Conservation (phyloP, 2,797 vertebrate genomes). For the Notolabrus celidotus region DNA sequence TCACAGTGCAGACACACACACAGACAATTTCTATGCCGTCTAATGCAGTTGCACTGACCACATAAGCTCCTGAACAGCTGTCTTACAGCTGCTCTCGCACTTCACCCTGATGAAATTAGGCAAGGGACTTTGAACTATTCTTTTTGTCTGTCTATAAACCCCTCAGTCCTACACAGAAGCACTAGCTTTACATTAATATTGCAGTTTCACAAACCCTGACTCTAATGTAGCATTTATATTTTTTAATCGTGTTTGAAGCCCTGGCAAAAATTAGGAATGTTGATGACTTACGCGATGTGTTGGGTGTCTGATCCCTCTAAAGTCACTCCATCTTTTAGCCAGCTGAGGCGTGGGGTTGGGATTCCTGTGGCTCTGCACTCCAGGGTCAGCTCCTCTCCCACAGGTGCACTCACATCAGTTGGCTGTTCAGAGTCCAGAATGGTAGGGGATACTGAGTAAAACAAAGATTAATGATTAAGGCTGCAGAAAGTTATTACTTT, state of each 20-base stretch:
- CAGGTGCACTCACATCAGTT: conserved; percentile 84
- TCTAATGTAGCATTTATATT: not conserved
- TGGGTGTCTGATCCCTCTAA: conserved; percentile 72
- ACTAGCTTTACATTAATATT: not conserved
- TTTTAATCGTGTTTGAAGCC: not conserved
- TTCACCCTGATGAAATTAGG: conserved; percentile 50
- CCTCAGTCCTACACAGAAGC: conserved; percentile 24
- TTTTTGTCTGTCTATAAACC: conserved; percentile 44
- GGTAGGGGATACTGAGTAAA: conserved; percentile 84
- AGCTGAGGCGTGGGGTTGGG: conserved; percentile 87
- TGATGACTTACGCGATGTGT: conserved; percentile 81
- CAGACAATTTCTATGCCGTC: conserved; percentile 20
- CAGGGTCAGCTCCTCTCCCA: conserved; percentile 85
- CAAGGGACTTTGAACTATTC: conserved; percentile 36
- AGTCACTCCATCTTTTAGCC: conserved; percentile 90
- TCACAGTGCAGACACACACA: conserved; percentile 41
- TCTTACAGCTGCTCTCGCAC: conserved; percentile 62
- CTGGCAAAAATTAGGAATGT: not conserved
- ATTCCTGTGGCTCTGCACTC: conserved; percentile 87
- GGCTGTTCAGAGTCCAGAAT: conserved; percentile 81
- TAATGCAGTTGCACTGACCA: conserved; percentile 32
- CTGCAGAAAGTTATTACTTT: not conserved
- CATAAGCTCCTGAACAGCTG: conserved; percentile 64
- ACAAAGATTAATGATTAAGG: conserved; percentile 10
- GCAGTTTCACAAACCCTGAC: not conserved